Evolutionary conservation across 1,140 invertebrate genomes (phyloP).

Genomic region (Sinella curviseta): DNA sequence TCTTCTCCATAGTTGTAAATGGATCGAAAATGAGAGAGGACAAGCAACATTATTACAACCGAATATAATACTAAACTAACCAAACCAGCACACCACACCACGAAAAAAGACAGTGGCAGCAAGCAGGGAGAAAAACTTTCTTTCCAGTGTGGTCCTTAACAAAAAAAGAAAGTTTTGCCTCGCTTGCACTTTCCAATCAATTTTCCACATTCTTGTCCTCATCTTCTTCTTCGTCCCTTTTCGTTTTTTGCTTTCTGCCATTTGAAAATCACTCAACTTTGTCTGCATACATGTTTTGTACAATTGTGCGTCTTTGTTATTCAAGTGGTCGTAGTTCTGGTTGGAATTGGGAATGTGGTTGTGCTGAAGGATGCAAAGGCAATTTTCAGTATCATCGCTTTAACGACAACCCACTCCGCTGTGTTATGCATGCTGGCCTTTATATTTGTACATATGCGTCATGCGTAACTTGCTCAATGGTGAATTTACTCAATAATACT

Average conservation of each 20-base stretch:
- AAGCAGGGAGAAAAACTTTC: not conserved
- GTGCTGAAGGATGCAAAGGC: too few species aligned
- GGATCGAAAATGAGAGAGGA: constrained; percentile 11
- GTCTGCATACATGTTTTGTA: not conserved
- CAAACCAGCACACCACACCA: too few species aligned
- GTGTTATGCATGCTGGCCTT: not conserved
- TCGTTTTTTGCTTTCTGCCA: not conserved
- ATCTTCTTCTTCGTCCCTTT: not conserved
- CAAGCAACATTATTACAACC: not conserved
- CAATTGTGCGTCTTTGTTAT: too few species aligned
- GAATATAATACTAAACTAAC: too few species aligned
- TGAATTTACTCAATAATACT: not conserved
- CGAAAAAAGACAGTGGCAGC: too few species aligned
- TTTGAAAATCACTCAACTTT: not conserved
- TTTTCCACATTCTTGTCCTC: not conserved
- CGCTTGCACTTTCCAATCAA: constrained; percentile 17
- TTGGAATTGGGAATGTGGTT: too few species aligned
- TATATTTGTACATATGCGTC: not conserved
- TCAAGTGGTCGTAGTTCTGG: too few species aligned
- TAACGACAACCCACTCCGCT: too few species aligned
- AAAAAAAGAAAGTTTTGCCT: not conserved
- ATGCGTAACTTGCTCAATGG: not conserved
- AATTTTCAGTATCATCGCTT: too few species aligned
- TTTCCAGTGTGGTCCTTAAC: not conserved
- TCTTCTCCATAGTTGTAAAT: not conserved